These are phyloP conservation scores for Ceryle rudis DNA, from an alignment of 2,797 vertebrate species.

Conservation along the genomic window DNA sequence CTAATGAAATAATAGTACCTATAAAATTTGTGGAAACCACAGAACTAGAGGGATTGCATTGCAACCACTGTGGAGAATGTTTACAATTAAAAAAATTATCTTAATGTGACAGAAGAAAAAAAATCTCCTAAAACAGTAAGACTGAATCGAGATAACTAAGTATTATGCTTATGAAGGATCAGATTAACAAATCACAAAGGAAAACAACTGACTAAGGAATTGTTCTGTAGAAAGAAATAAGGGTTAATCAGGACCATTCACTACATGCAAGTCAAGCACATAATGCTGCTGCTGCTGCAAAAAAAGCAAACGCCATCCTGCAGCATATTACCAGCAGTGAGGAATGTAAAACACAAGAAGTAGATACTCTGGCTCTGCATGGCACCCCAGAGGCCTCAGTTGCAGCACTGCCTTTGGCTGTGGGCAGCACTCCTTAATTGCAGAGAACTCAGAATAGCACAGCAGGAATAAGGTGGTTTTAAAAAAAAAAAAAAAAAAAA, in stretches of 20 bases:
- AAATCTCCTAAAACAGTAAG: background rate
- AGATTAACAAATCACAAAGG: background rate
- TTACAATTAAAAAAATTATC: background rate
- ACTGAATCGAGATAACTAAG: background rate
- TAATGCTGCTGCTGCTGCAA: background rate
- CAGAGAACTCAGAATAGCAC: background rate
- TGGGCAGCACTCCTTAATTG: background rate
- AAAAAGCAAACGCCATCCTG: background rate
- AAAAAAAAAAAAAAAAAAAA: background rate
- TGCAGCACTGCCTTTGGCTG: background rate
- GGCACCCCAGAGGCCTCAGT: background rate
- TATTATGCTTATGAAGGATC: background rate
- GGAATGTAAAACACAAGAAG: background rate
- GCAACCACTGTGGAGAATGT: background rate
- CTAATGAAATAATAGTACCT: background rate
- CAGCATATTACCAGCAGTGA: background rate
- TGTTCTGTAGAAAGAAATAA: background rate
- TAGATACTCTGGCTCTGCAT: background rate
- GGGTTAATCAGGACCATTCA: background rate
- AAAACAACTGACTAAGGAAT: background rate
- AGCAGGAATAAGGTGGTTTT: background rate
- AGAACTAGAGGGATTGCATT: background rate
- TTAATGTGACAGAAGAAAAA: background rate
- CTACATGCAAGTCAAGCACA: fast-evolving
- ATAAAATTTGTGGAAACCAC: background rate